These are phyloP conservation scores for Callipepla californica DNA, from an alignment of 2,113 vertebrate species.

Conservation along the genomic window DNA sequence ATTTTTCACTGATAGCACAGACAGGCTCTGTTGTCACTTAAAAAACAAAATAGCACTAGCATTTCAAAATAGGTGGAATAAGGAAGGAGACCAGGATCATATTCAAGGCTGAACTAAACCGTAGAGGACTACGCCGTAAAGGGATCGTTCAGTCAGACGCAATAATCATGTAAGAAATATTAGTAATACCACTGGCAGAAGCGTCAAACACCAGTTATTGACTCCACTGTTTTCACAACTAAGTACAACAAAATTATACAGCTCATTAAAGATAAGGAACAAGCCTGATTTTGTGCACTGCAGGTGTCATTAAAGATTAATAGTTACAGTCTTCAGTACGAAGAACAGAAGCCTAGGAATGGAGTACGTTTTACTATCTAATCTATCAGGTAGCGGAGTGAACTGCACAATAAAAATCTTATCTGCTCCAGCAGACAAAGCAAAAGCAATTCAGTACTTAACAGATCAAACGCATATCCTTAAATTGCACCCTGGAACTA, in stretches of 20 bases:
- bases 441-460: constrained; percentile 14
- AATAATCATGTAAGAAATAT: neutral
- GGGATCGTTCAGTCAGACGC: neutral
- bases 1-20: neutral
- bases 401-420: constrained; percentile 37
- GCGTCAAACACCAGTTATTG: neutral
- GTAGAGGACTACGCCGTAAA: neutral
- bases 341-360: constrained; percentile 20
- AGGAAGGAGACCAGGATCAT: neutral
- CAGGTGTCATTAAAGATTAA: constrained; percentile 28
- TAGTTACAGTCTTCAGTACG: constrained; percentile 25
- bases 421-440: constrained; percentile 40
- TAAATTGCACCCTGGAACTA: constrained; percentile 34
- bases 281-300: neutral
- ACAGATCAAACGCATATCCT: constrained; percentile 36
- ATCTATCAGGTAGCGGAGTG: constrained; percentile 30
- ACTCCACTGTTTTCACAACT: neutral
- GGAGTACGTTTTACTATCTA: constrained; percentile 21
- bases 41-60: neutral
- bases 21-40: neutral
- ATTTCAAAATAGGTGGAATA: neutral
- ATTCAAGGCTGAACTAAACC: neutral
- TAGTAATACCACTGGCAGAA: neutral
- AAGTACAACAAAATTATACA: constrained; percentile 22
- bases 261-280: neutral